Percentiles rank a stretch among this genome's conserved stretches.
These are phyloP conservation scores for Eurypyga helias DNA, from an alignment of 2,113 vertebrate species.

Conservation along the genomic window DNA sequence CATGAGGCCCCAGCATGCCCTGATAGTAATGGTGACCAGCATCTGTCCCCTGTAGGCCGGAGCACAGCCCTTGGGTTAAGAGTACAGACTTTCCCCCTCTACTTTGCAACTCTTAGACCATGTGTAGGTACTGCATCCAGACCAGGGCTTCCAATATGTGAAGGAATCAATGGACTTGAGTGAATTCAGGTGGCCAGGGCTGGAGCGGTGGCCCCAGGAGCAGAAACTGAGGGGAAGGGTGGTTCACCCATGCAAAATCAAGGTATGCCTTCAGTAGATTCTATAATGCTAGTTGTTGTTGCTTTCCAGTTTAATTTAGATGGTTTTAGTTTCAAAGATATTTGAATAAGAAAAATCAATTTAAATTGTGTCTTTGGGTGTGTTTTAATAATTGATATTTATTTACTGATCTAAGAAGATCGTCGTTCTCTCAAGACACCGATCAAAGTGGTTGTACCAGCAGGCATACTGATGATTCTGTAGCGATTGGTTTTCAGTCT, in stretches of 20 bases:
- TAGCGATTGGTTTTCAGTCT: neutral
- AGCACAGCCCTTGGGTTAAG: fast-evolving
- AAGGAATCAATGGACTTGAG: neutral
- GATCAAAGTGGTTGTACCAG: neutral
- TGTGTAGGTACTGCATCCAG: fast-evolving
- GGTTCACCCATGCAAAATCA: neutral
- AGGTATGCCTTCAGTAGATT: neutral
- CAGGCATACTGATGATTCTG: neutral
- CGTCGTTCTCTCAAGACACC: neutral
- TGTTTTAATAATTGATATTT: neutral
- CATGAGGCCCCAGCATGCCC: neutral
- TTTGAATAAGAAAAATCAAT: neutral
- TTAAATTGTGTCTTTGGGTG: neutral
- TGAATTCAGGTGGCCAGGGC: neutral
- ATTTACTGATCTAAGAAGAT: neutral
- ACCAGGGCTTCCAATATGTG: neutral
- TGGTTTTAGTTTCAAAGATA: neutral
- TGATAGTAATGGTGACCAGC: neutral
- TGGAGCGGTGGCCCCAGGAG: neutral
- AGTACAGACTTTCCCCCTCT: neutral
- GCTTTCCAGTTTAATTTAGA: neutral
- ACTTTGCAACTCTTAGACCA: neutral
- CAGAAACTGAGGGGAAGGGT: neutral
- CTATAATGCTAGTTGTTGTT: neutral
- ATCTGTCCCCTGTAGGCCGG: neutral